Evolutionary conservation across 2,797 vertebrate species (phyloP).

Genomic region (Holocentrus rufus): DNA sequence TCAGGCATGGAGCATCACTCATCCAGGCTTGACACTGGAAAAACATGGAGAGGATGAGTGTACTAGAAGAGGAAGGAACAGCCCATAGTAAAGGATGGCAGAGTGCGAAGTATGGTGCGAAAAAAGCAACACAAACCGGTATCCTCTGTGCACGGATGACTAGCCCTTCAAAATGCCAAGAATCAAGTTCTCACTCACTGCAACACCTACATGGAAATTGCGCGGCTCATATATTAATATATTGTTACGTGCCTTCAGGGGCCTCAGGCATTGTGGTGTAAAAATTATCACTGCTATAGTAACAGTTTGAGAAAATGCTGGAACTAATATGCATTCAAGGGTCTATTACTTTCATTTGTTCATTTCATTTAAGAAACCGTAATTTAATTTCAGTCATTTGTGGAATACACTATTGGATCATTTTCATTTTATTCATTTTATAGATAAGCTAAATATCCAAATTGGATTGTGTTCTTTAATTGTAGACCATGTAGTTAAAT

Average conservation of each 20-base stretch:
- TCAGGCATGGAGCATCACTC: slow-evolving; percentile 68
- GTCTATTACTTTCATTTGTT: neutral
- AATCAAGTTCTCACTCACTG: neutral
- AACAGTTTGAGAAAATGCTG: too few species aligned
- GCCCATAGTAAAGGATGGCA: neutral
- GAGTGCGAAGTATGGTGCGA: slow-evolving; percentile 11
- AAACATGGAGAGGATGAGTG: slow-evolving; percentile 60
- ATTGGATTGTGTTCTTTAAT: neutral
- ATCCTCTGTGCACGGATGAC: neutral
- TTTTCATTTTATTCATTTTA: neutral
- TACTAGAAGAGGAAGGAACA: slow-evolving; percentile 41
- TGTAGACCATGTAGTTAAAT: neutral
- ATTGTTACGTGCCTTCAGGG: neutral
- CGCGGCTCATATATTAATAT: neutral
- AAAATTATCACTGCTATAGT: neutral
- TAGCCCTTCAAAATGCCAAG: neutral
- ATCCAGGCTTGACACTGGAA: slow-evolving; percentile 63
- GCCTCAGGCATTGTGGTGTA: neutral
- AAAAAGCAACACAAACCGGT: slow-evolving; percentile 21
- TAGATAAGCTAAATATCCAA: neutral
- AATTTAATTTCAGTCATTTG: neutral
- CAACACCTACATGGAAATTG: neutral
- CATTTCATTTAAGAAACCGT: neutral
- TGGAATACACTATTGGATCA: neutral
- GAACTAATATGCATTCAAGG: neutral